Evolutionary conservation across 2,888 invertebrate genomes (phyloP), one percentile per base, ranked within the genome.

Genomic region (Conistra vaccinii): DNA sequence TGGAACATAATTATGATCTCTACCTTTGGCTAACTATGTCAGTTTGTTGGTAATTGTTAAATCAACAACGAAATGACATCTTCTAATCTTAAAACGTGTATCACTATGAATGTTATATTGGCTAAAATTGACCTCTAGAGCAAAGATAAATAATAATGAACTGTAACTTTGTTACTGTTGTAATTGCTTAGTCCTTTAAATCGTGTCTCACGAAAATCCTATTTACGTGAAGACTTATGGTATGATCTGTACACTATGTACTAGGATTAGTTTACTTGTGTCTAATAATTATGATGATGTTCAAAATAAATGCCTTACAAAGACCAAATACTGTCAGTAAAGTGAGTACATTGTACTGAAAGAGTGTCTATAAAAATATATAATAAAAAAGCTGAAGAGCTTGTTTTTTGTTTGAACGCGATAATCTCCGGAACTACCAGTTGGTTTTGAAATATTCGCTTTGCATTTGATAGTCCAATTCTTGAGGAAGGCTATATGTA

Each of bases 201-300:
- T 70, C 73, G 68, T 77, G 69, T 63, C 53, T 78, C 75, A 76
- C 78, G 77, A 75, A 81, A 71, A 74, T 65, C 42, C 26, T 68
- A 60, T 39, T 69, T 75, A 84, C 66, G 84, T 69, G 66, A 61
- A 35, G 29, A 55, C 3, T 7, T 65, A 55, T 29, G 17, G 5
- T 61, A 57, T 68, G 42, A 66, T 60, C 12, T 20, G n/a, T 51
- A 14, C 55, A 45, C 14, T 55, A 35, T 51, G 23, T 45, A 12
- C 26, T 14, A 60, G 20, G 20, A 57, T 63, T 39, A 39, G 2
- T n/a, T 29, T 32, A 26, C n/a, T 23, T 57, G 23, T 29, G 20
- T 39, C 17, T 51, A 14, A 20, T 58, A 10, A 58, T 32, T 39
- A 17, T 29, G 4, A 53, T 20, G 20, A n/a, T 61, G 20, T 48